Evolutionary conservation across 2,797 vertebrate genomes (phyloP).

Genomic region (Pseudotriccus pelzelni): DNA sequence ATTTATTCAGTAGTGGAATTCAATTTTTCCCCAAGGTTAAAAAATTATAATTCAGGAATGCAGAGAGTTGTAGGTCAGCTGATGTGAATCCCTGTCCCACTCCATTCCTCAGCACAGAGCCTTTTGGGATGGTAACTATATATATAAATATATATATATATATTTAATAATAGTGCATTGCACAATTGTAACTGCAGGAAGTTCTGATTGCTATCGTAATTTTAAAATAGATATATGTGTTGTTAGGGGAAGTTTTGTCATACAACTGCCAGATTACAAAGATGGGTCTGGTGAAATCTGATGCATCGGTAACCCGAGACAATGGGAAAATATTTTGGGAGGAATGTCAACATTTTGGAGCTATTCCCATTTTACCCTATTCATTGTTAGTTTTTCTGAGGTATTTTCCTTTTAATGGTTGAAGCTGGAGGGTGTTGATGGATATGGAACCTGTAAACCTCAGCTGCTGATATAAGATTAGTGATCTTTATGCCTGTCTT

Average conservation of each 20-base stretch:
- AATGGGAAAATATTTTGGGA: background rate
- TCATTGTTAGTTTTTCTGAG: background rate
- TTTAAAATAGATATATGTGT: background rate
- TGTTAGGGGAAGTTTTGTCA: background rate
- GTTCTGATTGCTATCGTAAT: background rate
- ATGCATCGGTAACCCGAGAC: background rate
- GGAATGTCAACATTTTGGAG: background rate
- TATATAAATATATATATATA: no score
- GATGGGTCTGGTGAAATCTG: background rate
- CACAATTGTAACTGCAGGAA: background rate
- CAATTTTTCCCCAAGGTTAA: constrained; percentile 40
- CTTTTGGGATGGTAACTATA: background rate
- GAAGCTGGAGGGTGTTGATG: background rate
- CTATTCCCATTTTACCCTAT: background rate
- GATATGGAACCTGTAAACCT: background rate
- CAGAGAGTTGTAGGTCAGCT: background rate
- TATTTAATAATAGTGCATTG: background rate
- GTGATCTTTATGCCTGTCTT: background rate
- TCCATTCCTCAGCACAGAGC: background rate
- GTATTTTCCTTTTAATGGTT: background rate
- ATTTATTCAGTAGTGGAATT: constrained; percentile 39
- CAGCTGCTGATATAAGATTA: background rate
- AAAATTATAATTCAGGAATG: constrained; percentile 10
- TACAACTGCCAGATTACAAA: background rate
- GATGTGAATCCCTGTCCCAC: background rate